These are phyloP conservation scores for Cosmorhoe ocellata DNA, from an alignment of 2,888 invertebrate genomes.

Conservation along the genomic window DNA sequence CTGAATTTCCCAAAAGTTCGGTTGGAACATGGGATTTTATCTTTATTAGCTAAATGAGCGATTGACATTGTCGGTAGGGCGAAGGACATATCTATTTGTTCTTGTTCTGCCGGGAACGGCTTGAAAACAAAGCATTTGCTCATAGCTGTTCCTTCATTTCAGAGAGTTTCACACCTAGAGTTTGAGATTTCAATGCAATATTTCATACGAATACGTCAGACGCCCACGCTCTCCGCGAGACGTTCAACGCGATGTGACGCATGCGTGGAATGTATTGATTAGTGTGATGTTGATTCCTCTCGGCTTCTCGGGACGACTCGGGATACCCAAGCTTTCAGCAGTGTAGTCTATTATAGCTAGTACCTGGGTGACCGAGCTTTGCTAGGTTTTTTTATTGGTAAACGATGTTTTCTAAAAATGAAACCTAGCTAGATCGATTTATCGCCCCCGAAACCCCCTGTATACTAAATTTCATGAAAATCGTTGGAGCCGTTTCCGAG, in stretches of 20 bases:
- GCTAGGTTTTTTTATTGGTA: too few relatives aligned
- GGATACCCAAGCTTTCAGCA: constrained; percentile 26
- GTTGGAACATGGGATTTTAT: too few relatives aligned
- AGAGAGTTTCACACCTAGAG: too few relatives aligned
- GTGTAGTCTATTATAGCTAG: too few relatives aligned
- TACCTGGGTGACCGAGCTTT: too few relatives aligned
- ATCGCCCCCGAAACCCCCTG: too few relatives aligned
- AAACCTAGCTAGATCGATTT: too few relatives aligned
- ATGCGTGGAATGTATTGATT: constrained; percentile 79
- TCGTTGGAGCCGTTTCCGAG: too few relatives aligned
- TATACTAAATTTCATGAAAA: too few relatives aligned
- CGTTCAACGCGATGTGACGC: constrained; percentile 60
- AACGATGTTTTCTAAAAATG: too few relatives aligned
- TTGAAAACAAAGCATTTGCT: constrained; percentile 6
- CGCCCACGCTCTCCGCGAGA: constrained; percentile 50
- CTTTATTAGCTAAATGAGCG: constrained; percentile 27
- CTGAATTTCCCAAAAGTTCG: too few relatives aligned
- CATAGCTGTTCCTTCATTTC: too few relatives aligned
- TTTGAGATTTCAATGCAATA: constrained; percentile 8
- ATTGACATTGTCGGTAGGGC: constrained; percentile 31
- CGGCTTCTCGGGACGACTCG: constrained; percentile 37
- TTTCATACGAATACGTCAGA: constrained; percentile 40
- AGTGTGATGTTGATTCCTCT: constrained; percentile 57
- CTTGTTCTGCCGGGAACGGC: constrained; percentile 8
- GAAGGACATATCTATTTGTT: constrained; percentile 33